Base-by-base conservation (phyloP, 2,888 invertebrate genomes). In the Coenonympha glycerion region DNA sequence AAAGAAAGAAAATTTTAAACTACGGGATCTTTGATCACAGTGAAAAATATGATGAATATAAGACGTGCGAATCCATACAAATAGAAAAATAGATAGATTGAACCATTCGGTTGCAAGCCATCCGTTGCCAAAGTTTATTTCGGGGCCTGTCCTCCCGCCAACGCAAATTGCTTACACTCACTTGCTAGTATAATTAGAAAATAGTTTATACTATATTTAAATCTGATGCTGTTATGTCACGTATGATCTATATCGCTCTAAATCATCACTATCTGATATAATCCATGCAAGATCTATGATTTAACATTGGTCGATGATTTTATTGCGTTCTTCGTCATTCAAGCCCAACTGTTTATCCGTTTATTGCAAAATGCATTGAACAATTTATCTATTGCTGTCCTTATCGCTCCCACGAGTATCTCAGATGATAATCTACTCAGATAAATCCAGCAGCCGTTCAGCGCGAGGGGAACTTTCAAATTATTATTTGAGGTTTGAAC, bases 91-190 rank as follows among this genome's bases (percentile, higher is more conserved):
- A 24, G 15, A 24, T 31, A 47, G 49, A 49, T 47, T 21, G 33
- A 49, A 40, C 19, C 22, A 16, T n/a, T 36, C 44, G 47, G 47
- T 45, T 52, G 44, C 53, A 58, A 41, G 46, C 26, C 34, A 44
- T 42, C 45, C 65, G 80, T 68, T 82, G 86, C 86, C 86, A 86
- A 83, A 81, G 52, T 73, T 73, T 86, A 86, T 86, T 86, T 84
- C 70, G 54, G 75, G 61, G 64, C 58, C 58, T 62, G 72, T 71
- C 73, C 71, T 65, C 64, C 65, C 78, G 62, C 87, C 87, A 71
- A 87, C 86, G 83, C 79, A 64, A 84, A 82, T 76, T 79, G 80
- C 83, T 84, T 83, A 81, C 78, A 86, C 84, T 78, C 81, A 80
- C 80, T 77, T 79, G 76, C 68, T 73, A 69, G 73, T 87, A 85